Percentiles rank a stretch among this genome's conserved stretches.
Conservation (phyloP, 2,888 invertebrate genomes). For the Agonopterix alstromeriana region DNA sequence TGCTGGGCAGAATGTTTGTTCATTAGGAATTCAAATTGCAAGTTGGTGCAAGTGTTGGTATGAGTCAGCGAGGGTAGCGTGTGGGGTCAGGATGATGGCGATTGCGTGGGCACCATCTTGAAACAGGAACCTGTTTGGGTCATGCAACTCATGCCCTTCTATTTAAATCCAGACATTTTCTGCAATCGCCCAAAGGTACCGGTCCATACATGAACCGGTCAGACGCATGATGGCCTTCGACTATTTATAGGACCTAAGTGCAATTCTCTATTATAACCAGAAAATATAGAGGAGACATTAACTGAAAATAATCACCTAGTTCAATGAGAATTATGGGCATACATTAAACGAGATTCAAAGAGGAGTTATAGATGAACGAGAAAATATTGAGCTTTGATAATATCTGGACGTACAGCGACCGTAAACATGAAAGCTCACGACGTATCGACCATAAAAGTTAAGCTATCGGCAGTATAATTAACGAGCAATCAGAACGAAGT, state of each 20-base stretch:
- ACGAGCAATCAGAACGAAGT: conserved; percentile 12
- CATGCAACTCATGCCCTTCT: conserved; percentile 63
- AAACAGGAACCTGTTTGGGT: conserved; percentile 67
- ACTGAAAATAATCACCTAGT: conserved; percentile 2
- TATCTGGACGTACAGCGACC: not conserved
- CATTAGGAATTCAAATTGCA: not conserved
- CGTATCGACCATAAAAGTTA: conserved; percentile 6
- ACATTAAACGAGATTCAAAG: not conserved
- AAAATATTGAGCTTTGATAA: conserved; percentile 1
- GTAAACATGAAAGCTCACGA: conserved; percentile 4
- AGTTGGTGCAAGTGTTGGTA: conserved; percentile 13
- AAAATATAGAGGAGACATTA: conserved; percentile 10
- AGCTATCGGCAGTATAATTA: conserved; percentile 16
- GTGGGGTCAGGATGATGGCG: conserved; percentile 51
- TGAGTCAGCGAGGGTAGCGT: conserved; percentile 49
- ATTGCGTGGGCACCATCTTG: conserved; percentile 55
- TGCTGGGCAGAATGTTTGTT: not conserved
- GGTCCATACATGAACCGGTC: conserved; percentile 20
- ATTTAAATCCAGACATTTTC: conserved; percentile 57
- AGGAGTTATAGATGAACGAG: not conserved
- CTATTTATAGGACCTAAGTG: conserved; percentile 36
- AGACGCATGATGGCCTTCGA: conserved; percentile 34
- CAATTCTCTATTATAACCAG: conserved; percentile 16
- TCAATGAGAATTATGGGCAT: no score
- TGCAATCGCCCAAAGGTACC: conserved; percentile 40